Conservation (phyloP, 2,113 vertebrate species). For the Isichthys henryi region DNA sequence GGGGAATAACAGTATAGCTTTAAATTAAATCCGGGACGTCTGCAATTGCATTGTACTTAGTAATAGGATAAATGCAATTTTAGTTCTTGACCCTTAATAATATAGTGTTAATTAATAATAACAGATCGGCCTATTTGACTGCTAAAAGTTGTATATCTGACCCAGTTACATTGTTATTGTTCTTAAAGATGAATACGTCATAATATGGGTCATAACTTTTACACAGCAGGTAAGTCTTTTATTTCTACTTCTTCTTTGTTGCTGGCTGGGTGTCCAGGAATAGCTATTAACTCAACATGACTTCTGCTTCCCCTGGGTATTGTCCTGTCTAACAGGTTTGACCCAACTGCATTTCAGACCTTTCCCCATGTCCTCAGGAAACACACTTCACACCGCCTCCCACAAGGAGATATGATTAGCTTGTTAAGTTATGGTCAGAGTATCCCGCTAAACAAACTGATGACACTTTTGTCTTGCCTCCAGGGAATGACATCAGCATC, state of each 20-base stretch:
- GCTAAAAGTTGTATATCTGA: background rate
- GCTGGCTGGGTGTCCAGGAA: background rate
- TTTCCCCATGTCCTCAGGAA: background rate
- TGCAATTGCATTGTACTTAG: background rate
- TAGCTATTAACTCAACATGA: background rate
- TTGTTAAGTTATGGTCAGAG: background rate
- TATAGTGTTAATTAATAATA: background rate
- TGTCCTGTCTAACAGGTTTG: background rate
- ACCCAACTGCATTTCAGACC: background rate
- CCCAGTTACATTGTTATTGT: background rate
- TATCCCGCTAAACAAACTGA: background rate
- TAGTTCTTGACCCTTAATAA: background rate
- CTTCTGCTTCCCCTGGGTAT: background rate
- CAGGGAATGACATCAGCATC: background rate
- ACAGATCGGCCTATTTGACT: background rate
- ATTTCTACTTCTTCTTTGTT: background rate
- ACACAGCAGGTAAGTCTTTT: background rate
- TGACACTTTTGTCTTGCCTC: background rate
- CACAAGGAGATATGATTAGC: background rate
- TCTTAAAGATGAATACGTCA: background rate
- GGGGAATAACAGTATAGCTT: background rate
- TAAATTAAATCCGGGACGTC: slow-evolving; percentile 2
- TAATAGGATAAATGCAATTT: background rate
- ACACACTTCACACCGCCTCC: background rate
- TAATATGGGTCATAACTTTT: background rate